phyloP scores from a whole-genome alignment of 2,113 vertebrate genomes.

The Ovis canadensis region DNA sequence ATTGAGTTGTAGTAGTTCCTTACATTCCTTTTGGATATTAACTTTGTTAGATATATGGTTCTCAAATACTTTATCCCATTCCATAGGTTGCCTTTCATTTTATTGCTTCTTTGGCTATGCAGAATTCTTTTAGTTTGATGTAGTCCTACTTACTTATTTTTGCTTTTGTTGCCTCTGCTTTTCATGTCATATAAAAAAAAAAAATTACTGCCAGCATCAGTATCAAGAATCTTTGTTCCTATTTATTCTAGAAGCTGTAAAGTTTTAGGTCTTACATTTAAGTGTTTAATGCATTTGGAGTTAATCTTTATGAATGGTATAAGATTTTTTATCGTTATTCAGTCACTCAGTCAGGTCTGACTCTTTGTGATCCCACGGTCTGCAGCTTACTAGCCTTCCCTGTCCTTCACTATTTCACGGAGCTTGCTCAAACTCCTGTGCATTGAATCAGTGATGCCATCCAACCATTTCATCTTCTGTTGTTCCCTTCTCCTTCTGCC shows the following conservation, averaged over 20 bases:
- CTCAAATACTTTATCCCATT: background rate
- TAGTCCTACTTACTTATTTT: background rate
- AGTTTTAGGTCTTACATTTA: background rate
- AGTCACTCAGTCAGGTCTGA: background rate
- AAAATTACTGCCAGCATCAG: background rate
- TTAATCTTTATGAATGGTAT: background rate
- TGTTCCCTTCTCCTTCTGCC: background rate
- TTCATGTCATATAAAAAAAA: background rate
- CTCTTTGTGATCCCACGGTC: background rate
- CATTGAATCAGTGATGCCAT: background rate
- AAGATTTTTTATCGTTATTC: background rate
- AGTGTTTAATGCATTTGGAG: background rate
- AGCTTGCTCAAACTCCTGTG: background rate
- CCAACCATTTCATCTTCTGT: background rate
- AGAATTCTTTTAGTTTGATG: background rate
- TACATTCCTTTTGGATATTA: background rate
- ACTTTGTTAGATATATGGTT: background rate
- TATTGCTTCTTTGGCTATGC: background rate
- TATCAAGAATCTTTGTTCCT: background rate
- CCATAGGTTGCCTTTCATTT: background rate
- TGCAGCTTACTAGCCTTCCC: background rate
- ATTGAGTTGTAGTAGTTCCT: background rate
- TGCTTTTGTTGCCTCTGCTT: background rate
- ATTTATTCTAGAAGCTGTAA: background rate
- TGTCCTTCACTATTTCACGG: background rate